phyloP scores from a whole-genome alignment of 2,888 invertebrate species.

The Mechanitis mazaeus region DNA sequence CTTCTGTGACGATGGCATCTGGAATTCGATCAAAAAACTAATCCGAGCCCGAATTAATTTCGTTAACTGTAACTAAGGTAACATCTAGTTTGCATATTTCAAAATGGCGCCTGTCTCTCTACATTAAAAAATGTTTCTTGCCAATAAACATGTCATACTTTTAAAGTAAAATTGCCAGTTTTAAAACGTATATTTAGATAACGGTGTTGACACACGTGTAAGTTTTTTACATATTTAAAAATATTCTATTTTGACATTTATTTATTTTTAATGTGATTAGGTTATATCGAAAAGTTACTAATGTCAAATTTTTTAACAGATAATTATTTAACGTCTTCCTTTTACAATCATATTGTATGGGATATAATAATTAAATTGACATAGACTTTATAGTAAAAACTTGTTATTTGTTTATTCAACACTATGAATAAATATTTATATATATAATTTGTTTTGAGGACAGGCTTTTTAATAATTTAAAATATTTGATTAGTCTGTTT shows the following conservation, averaged over 20 bases:
- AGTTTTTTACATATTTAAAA: conserved; percentile 28
- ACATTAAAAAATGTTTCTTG: conserved; percentile 50
- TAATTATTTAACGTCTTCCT: conserved; percentile 19
- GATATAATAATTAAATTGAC: conserved; percentile 15
- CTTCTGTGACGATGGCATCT: conserved; percentile 51
- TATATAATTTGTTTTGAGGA: conserved; percentile 8
- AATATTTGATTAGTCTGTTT: conserved; percentile 13
- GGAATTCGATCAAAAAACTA: conserved; percentile 49
- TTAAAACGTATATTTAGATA: conserved; percentile 24
- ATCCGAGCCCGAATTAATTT: conserved; percentile 58
- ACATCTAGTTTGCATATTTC: conserved; percentile 37
- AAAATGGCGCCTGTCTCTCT: conserved; percentile 56
- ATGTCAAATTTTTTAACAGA: conserved; percentile 19
- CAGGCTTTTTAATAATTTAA: conserved; percentile 14
- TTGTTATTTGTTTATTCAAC: conserved; percentile 17
- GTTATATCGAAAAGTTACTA: conserved; percentile 5
- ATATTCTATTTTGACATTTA: conserved; percentile 11
- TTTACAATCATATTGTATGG: conserved; percentile 16
- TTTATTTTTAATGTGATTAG: conserved; percentile 12
- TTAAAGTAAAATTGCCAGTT: conserved; percentile 32
- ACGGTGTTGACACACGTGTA: conserved; percentile 13
- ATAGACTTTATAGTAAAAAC: conserved; percentile 17
- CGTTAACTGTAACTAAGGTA: conserved; percentile 45
- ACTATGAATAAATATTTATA: conserved; percentile 8
- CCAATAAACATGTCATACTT: conserved; percentile 53